phyloP scores from a whole-genome alignment of 2,113 vertebrate genomes.

The Propithecus coquereli region DNA sequence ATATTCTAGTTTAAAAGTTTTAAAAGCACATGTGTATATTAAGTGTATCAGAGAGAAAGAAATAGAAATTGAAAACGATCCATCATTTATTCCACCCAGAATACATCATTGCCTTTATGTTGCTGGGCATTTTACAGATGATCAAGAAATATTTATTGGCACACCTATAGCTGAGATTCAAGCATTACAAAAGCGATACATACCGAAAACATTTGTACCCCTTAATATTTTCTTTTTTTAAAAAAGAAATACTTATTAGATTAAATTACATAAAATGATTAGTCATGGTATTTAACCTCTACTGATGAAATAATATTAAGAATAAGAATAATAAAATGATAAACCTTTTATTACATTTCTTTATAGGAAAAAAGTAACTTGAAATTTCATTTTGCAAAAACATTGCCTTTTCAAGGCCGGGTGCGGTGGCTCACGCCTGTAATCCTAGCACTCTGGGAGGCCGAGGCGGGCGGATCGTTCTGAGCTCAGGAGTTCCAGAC shows the following conservation, averaged over 20 bases:
- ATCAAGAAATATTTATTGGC: neutral
- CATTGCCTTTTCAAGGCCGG: neutral
- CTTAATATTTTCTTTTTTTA: too few relatives aligned
- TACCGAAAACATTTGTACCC: too few relatives aligned
- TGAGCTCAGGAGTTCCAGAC: too few relatives aligned
- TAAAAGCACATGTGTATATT: neutral
- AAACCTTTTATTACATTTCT: neutral
- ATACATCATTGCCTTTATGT: neutral
- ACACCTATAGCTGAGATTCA: too few relatives aligned
- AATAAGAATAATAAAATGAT: neutral
- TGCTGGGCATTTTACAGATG: neutral
- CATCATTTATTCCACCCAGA: neutral
- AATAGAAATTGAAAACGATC: neutral
- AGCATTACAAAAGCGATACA: too few relatives aligned
- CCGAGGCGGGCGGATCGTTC: too few relatives aligned
- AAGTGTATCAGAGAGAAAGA: neutral
- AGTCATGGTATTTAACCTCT: neutral
- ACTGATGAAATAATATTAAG: neutral
- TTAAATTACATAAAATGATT: neutral
- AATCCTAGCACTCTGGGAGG: too few relatives aligned
- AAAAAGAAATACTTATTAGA: neutral
- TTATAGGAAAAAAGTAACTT: neutral
- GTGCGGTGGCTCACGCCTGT: too few relatives aligned
- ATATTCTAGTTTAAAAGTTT: neutral
- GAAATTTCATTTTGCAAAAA: constrained; percentile 3